These are phyloP conservation scores for Xanthia icteritia DNA, from an alignment of 2,888 invertebrate species.

Conservation along the genomic window DNA sequence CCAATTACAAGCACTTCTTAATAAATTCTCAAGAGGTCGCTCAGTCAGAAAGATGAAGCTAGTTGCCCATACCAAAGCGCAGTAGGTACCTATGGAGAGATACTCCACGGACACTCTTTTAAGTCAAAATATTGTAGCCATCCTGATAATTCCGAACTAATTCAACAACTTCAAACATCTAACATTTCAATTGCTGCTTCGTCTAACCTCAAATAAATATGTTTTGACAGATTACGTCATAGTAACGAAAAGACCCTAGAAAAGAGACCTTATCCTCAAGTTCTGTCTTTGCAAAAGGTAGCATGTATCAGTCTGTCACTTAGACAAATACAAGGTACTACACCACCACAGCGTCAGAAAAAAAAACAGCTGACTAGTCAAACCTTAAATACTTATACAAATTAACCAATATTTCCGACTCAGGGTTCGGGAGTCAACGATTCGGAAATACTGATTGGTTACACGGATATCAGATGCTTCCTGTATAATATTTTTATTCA, in stretches of 20 bases:
- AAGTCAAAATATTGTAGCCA: no score
- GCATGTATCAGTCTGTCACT: no score
- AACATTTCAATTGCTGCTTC: background rate
- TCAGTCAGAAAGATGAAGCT: no score
- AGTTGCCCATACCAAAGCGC: no score
- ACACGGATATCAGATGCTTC: conserved; percentile 32
- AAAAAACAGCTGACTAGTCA: no score
- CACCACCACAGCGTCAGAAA: background rate
- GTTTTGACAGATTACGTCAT: background rate
- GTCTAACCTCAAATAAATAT: background rate
- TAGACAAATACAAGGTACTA: background rate
- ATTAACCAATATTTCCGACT: conserved; percentile 7
- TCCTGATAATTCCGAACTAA: background rate
- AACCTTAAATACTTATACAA: background rate
- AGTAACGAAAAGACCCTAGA: background rate
- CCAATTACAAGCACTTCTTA: no score
- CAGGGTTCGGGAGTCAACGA: conserved; percentile 9
- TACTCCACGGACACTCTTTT: no score
- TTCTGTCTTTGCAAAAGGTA: background rate
- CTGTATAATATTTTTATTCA: conserved; percentile 11
- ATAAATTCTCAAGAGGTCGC: no score
- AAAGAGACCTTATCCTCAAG: background rate
- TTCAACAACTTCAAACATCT: background rate
- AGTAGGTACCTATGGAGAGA: no score
- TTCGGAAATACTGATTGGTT: conserved; percentile 42